phyloP scores from a whole-genome alignment of 1,140 invertebrate species.

The Limonius californicus region DNA sequence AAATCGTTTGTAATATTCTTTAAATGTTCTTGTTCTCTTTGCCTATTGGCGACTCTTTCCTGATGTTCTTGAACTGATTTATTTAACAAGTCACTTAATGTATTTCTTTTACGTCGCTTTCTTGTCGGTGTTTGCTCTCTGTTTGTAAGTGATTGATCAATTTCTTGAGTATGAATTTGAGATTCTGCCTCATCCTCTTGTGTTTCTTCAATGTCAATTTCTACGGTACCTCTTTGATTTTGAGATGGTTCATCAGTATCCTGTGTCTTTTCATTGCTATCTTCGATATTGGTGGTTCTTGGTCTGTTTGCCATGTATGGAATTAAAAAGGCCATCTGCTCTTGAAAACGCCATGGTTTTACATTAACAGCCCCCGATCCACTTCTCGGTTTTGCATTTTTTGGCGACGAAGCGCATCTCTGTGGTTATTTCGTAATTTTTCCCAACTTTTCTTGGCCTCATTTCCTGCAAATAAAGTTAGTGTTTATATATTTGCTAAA shows the following conservation, averaged over 20 bases:
- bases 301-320: conserved; percentile 18
- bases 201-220: conserved; percentile 6
- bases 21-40: no score
- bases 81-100: conserved; percentile 3
- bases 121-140: not conserved
- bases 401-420: no score
- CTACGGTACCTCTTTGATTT: conserved; percentile 1
- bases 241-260: conserved; percentile 9
- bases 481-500: no score
- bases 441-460: not conserved
- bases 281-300: conserved; percentile 6
- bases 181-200: not conserved
- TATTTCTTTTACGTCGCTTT: not conserved
- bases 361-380: conserved; percentile 4
- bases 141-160: not conserved
- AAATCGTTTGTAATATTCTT: no score
- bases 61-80: no score
- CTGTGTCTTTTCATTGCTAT: conserved; percentile 3
- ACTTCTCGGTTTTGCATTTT: no score
- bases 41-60: no score
- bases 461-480: no score
- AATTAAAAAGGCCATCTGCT: conserved; percentile 15
- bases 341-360: conserved; percentile 19
- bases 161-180: not conserved
- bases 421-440: no score